Conservation (phyloP, 2,113 vertebrate genomes). For the human region DNA sequence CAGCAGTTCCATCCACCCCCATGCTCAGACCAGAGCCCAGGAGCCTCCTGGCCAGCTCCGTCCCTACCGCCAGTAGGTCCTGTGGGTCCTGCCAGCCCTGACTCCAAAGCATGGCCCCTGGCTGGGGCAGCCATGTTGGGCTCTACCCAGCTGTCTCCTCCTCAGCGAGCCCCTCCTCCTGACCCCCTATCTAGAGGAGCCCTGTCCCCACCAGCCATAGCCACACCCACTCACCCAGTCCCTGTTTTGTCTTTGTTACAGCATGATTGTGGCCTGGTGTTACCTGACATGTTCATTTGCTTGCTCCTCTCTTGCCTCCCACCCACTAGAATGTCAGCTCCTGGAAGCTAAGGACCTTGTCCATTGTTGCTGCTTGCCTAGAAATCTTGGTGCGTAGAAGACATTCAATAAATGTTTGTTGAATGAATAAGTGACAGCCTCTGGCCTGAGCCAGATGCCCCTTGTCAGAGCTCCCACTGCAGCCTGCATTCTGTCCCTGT, state of each 20-base stretch:
- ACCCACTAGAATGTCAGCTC: background rate
- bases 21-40: background rate
- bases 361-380: background rate
- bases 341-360: background rate
- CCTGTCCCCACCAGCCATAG: too few species aligned
- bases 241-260: background rate
- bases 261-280: background rate
- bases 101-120: too few species aligned
- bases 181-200: background rate
- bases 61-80: accelerated
- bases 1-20: accelerated
- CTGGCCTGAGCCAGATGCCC: background rate
- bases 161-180: background rate
- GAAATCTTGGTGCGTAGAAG: background rate
- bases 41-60: accelerated
- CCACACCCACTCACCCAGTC: background rate
- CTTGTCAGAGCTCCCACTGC: background rate
- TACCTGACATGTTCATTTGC: background rate
- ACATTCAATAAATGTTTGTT: background rate
- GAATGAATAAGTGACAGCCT: background rate
- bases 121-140: background rate
- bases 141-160: background rate
- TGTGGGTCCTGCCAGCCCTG: background rate
- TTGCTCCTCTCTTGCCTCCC: too few species aligned
- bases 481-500: background rate